Evolutionary conservation across 2,797 vertebrate species (phyloP).

Genomic region (Esox masquinongy): DNA sequence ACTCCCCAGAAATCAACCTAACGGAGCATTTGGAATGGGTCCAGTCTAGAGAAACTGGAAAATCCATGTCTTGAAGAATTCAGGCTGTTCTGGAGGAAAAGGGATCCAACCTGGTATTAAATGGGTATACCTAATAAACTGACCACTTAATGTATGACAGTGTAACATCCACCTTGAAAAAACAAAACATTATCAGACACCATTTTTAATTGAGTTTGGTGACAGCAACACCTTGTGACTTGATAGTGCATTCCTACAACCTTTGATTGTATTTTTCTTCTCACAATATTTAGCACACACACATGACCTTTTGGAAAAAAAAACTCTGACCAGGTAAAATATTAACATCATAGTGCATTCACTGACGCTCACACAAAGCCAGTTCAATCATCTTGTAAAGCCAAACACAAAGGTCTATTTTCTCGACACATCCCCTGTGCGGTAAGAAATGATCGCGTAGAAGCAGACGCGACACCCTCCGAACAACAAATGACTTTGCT

Average conservation of each 20-base stretch:
- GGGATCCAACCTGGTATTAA: too few relatives aligned
- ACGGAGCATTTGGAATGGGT: too few relatives aligned
- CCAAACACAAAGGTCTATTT: neutral
- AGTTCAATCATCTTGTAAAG: neutral
- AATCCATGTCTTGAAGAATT: too few relatives aligned
- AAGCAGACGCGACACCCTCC: neutral
- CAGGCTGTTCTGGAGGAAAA: too few relatives aligned
- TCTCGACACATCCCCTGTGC: neutral
- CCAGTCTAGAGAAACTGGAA: too few relatives aligned
- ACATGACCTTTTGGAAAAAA: neutral
- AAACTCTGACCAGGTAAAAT: neutral
- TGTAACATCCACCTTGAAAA: neutral
- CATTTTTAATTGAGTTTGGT: neutral
- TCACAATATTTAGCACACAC: neutral
- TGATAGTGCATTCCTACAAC: neutral
- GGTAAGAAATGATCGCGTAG: neutral
- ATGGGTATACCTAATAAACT: too few relatives aligned
- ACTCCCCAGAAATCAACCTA: too few relatives aligned
- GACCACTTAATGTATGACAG: neutral
- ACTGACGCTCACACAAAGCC: neutral
- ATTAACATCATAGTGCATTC: neutral
- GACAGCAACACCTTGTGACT: neutral
- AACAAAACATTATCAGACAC: neutral
- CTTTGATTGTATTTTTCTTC: neutral
- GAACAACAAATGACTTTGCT: slow-evolving; percentile 1